A percentile compares a stretch with the other conserved stretches of the same genome.
phyloP scores from a whole-genome alignment of 2,797 vertebrate genomes.

The Simalia tracyae region DNA sequence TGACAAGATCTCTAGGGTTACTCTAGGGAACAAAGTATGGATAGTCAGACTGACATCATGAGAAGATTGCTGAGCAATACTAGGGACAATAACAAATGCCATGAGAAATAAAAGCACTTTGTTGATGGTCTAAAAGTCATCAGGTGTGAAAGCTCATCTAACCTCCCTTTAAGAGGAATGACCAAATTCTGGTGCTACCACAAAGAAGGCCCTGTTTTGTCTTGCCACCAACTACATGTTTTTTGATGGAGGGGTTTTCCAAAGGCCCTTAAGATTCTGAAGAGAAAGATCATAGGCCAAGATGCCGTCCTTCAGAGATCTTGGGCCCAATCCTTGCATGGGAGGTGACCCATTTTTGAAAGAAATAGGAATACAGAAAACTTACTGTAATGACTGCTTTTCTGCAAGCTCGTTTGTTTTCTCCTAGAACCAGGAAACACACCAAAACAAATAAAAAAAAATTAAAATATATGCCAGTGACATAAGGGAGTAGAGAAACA shows the following conservation, averaged over 20 bases:
- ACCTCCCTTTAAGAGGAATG: neutral
- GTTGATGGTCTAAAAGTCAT: neutral
- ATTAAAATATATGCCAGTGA: neutral
- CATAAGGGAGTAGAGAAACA: slow-evolving; percentile 41
- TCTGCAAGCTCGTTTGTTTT: slow-evolving; percentile 93
- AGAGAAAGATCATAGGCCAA: neutral
- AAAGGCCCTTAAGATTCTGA: neutral
- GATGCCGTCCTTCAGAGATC: neutral
- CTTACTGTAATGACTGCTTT: slow-evolving; percentile 97
- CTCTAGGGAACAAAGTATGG: neutral
- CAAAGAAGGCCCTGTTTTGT: neutral
- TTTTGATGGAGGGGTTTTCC: neutral
- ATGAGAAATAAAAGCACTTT: neutral
- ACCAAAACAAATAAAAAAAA: slow-evolving; percentile 43
- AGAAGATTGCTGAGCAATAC: neutral
- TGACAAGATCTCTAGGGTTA: neutral
- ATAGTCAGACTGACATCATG: neutral
- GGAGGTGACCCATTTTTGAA: neutral
- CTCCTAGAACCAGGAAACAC: slow-evolving; percentile 79
- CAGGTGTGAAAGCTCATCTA: no score
- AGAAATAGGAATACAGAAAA: slow-evolving; percentile 48
- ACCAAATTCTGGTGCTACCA: neutral
- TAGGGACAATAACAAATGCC: neutral
- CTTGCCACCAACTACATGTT: neutral
- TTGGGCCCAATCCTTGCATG: neutral